Evolutionary conservation across 2,797 vertebrate genomes (phyloP), one percentile per base, ranked within the genome.

Genomic region (Hirundo rustica): DNA sequence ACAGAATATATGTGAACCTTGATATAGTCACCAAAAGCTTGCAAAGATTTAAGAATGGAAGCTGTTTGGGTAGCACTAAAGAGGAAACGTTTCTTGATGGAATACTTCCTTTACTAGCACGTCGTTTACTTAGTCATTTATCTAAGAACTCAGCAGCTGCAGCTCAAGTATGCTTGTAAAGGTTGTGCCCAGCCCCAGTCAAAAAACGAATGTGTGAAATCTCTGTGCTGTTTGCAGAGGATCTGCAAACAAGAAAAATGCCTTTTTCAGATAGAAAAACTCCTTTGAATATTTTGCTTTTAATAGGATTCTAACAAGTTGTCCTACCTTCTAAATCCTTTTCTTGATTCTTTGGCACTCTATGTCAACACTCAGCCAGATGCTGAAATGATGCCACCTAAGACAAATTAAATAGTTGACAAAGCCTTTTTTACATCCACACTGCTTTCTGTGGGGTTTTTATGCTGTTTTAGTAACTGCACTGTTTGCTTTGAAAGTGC

Each of bases 341-440:
- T 84, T 57, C 62, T 92, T 84, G 70, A 84, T 84, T 6, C 1
- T 89, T 76, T 88, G 85, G 76, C 73, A 71, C n/a, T 91, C 30
- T 50, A n/a, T 65, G 57, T 77, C 87, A 88, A 89, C 61, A 27
- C 7, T 90, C 54, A 92, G 34, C 51, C 91, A 95, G 79, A 96
- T 90, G 85, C 55, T 90, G 73, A 93, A 88, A 93, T 90, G 14
- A 91, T 91, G 66, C 60, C 55, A 92, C 79, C 85, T 88, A 77
- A 95, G 91, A 81, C 77, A 73, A 95, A 88, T 88, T 75, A 91
- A 75, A 58, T 85, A 68, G 40, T 68, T 60, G 26, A 86, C 47
- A 92, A 92, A 92, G 53, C 32, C 38, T 70, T 77, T 77, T 93
- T 58, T 60, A 48, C 30, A 80, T 70, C 78, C 76, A 45, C 62